Base-by-base conservation (phyloP, 1,140 invertebrate genomes). In the Drosophila bocqueti region DNA sequence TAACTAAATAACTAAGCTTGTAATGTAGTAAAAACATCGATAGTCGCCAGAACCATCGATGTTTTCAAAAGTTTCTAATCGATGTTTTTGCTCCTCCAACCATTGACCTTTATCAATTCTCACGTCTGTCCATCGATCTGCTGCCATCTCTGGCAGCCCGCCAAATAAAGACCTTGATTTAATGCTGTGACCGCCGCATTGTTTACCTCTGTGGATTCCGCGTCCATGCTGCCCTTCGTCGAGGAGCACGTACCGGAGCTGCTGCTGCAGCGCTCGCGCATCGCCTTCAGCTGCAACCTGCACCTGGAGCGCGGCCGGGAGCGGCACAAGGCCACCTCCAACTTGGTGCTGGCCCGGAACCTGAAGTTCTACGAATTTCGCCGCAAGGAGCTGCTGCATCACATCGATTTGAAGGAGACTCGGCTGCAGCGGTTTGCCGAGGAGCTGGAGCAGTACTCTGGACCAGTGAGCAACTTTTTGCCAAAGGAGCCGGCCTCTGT, bases 341-440 rank as follows among this genome's bases (percentile, higher is more conserved):
- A 46, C 1, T 52, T 89, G n/a, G 60, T 89, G 29, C 49, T 89
- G 0, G 34, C 47, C 5, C 57, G 75, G 8, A 55, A 81, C 13
- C 31, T 89, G 0, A 81, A 65, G 29, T 82, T 89, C 46, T 90
- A 90, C 54, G 85, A 89, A 26, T 89, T 76, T 16, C 81, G 71
- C 3, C 63, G 65, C 1, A 85, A 89, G 55, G 47, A 79, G 43
- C 61, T 89, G 0, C 15, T 79, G 60, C 81, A 89, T 57, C 49
- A 79, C 38, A 76, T 89, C n/a, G 78, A 89, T 45, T 43, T 89
- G 18, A 34, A 38, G 7, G 26, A 16, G 11, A 54, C 63, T 0
- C 49, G 15, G 2, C 38, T 90, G 1, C 54, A 59, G 43, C 8
- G 52, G 3, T 10, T 76, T 0, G 31, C 29, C 9, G 9, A 13